Evolutionary conservation across 2,888 invertebrate species (phyloP).

Genomic region (Congeria kusceri): DNA sequence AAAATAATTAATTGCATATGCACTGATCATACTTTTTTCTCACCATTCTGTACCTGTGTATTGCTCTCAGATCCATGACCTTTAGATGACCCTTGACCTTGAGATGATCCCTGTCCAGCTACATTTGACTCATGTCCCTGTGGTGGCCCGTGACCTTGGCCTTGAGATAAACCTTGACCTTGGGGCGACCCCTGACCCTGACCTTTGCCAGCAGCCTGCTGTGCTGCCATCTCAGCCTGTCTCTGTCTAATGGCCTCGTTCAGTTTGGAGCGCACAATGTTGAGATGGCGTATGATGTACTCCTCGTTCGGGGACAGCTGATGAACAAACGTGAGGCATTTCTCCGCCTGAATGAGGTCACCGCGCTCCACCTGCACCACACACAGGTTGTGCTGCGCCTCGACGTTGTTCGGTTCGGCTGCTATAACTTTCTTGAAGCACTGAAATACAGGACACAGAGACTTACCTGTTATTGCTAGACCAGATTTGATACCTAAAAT

Average conservation of each 20-base stretch:
- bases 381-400: slow-evolving; percentile 97
- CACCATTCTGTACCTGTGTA: background rate
- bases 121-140: slow-evolving; percentile 11
- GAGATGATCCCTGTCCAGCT: background rate
- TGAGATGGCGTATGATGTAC: slow-evolving; percentile 95
- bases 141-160: slow-evolving; percentile 8
- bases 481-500: too few relatives aligned
- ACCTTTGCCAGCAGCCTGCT: slow-evolving; percentile 2
- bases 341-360: slow-evolving; percentile 92
- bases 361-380: slow-evolving; percentile 98
- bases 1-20: too few relatives aligned
- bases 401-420: slow-evolving; percentile 95
- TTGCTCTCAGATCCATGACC: background rate
- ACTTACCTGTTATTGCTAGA: background rate
- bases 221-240: slow-evolving; percentile 28
- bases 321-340: slow-evolving; percentile 92
- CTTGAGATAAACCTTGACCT: background rate
- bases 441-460: slow-evolving; percentile 86
- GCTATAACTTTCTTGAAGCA: slow-evolving; percentile 95
- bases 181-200: slow-evolving; percentile 24
- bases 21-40: too few relatives aligned
- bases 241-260: slow-evolving; percentile 48
- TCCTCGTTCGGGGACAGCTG: slow-evolving; percentile 94
- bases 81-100: slow-evolving; percentile 15
- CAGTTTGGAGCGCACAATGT: slow-evolving; percentile 92